Evolutionary conservation across 2,797 vertebrate genomes (phyloP).

Genomic region (Pterois miles): DNA sequence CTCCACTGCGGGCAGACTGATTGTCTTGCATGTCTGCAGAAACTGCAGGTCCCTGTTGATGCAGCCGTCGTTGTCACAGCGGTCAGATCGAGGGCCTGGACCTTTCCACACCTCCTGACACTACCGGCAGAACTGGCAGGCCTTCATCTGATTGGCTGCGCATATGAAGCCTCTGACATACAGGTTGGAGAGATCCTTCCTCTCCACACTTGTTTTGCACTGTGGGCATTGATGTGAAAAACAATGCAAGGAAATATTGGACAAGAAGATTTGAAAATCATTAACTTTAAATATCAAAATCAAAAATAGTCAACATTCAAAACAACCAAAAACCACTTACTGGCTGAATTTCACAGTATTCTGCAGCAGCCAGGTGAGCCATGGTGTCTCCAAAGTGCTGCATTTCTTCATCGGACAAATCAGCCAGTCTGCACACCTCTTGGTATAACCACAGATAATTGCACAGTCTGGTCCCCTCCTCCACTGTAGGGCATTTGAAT

Average conservation of each 20-base stretch:
- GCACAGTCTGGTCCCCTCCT: conserved; percentile 48
- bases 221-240: conserved; percentile 54
- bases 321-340: conserved; percentile 46
- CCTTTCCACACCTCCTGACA: conserved; percentile 64
- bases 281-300: background rate
- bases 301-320: background rate
- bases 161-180: conserved; percentile 68
- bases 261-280: background rate
- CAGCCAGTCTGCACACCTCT: conserved; percentile 76
- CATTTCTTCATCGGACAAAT: conserved; percentile 73
- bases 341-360: conserved; percentile 56
- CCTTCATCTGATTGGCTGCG: background rate
- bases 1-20: conserved; percentile 27
- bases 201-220: conserved; percentile 57
- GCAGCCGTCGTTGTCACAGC: conserved; percentile 51
- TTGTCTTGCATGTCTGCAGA: conserved; percentile 30
- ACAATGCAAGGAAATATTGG: background rate
- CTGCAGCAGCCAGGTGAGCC: conserved; percentile 56
- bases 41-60: conserved; percentile 43
- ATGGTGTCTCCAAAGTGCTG: conserved; percentile 72
- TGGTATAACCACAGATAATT: conserved; percentile 67
- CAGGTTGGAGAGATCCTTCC: conserved; percentile 52
- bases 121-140: conserved; percentile 74
- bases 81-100: background rate
- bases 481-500: conserved; percentile 73